These are phyloP conservation scores for Poecile montanus DNA, from an alignment of 2,797 vertebrate species.

Conservation along the genomic window DNA sequence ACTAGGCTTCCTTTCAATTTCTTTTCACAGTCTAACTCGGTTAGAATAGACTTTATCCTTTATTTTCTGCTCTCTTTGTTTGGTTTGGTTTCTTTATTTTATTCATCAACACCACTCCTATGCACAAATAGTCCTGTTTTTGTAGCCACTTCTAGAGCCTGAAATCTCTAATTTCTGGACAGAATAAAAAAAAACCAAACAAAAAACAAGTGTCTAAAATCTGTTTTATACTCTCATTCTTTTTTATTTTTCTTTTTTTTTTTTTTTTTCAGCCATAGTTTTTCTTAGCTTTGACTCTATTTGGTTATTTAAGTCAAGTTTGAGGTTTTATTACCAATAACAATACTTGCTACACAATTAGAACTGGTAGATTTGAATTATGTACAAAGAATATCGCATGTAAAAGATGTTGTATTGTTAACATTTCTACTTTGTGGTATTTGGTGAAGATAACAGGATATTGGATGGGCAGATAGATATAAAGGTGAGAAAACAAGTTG, in stretches of 20 bases:
- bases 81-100: not conserved
- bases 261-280: not conserved
- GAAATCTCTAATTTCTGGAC: not conserved
- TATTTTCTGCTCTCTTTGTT: not conserved
- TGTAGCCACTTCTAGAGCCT: not conserved
- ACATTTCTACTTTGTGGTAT: not conserved
- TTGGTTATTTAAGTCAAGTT: not conserved
- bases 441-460: not conserved
- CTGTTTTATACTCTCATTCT: rapidly evolving
- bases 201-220: not conserved
- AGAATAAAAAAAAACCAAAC: not conserved
- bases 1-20: not conserved
- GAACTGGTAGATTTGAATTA: not conserved
- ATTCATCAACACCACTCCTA: not conserved
- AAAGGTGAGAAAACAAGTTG: not conserved
- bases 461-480: not conserved
- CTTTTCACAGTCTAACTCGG: not conserved
- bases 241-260: no score
- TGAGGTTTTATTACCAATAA: not conserved
- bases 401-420: not conserved
- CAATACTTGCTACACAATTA: not conserved
- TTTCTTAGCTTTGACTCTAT: not conserved
- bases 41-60: not conserved
- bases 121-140: not conserved
- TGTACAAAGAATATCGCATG: not conserved